Evolutionary conservation across 1,140 invertebrate species (phyloP), one percentile per base, ranked within the genome.

Genomic region (Drosophila bocqueti): DNA sequence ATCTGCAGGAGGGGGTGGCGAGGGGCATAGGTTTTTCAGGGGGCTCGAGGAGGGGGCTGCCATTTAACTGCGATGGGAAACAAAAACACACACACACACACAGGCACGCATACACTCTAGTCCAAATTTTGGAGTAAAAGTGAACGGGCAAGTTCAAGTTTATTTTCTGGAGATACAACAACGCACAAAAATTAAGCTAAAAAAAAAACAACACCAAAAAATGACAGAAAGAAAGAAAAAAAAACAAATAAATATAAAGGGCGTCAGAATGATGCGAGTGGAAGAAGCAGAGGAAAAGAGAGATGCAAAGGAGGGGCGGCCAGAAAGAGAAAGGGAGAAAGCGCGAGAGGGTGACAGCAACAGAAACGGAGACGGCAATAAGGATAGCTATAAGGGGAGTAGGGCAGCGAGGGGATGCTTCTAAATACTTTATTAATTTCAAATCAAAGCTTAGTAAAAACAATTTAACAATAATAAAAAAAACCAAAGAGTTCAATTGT

Each of bases 91-190:
- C 24, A 26, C 24, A 26, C 26, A 26, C 26, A 60, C 49, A 57
- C 24, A 24, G 24, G 7, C 47, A 45, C 43, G 34, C 59, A 43
- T 55, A 55, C 45, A 45, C 31, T 26, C 6, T 34, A 47, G 24
- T 40, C 26, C 11, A 21, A 49, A 15, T 46, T 71, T 71, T 80
- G 71, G 74, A 91, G 89, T 91, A 91, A 91, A 91, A 91, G 89
- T 91, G 89, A 91, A 91, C 89, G 76, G 89, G 81, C 89, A 91
- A 91, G 89, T 91, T 91, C 89, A 91, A 91, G 89, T 91, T 91
- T 87, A 90, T 76, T 87, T 89, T 91, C 81, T 86, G 77, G 71
- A 79, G 69, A 69, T 71, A 76, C 75, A 83, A 79, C 45, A 76
- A 83, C 61, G 64, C 75, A 81, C 75, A 63, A 68, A 79, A 89